Conservation (phyloP, 2,888 invertebrate species). For the Phaonia tiefii region DNA sequence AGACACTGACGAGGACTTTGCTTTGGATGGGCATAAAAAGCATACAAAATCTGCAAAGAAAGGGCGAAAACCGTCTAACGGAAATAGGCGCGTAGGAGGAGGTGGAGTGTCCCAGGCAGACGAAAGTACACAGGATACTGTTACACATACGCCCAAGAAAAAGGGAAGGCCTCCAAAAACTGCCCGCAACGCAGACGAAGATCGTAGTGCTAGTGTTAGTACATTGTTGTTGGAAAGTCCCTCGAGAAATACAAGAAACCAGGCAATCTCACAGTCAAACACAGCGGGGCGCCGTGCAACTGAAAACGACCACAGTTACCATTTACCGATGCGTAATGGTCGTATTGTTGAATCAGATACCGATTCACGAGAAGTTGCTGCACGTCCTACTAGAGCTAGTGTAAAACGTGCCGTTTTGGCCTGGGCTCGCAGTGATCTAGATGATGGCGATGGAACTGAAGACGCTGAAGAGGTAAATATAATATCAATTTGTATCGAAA, state of each 20-base stretch:
- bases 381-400: constrained; percentile 77
- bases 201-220: constrained; percentile 72
- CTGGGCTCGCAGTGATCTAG: constrained; percentile 78
- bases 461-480: constrained; percentile 74
- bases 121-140: constrained; percentile 75
- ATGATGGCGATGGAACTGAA: constrained; percentile 74
- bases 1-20: constrained; percentile 70
- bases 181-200: constrained; percentile 67
- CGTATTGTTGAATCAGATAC: constrained; percentile 78
- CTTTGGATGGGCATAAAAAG: constrained; percentile 63
- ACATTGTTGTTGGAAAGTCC: constrained; percentile 71
- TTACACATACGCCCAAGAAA: constrained; percentile 71
- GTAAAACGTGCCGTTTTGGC: constrained; percentile 77
- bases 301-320: constrained; percentile 80
- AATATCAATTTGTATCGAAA: too few relatives aligned
- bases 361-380: constrained; percentile 75
- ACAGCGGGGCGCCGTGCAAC: constrained; percentile 70
- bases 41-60: constrained; percentile 49
- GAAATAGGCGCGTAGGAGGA: constrained; percentile 29
- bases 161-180: constrained; percentile 72
- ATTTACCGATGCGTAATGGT: constrained; percentile 75
- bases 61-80: constrained; percentile 50
- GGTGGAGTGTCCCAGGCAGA: constrained; percentile 70
- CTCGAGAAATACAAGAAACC: constrained; percentile 74
- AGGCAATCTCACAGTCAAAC: constrained; percentile 65